Evolutionary conservation across 2,888 invertebrate species (phyloP), one percentile per base, ranked within the genome.

Genomic region (Chirona hameri): DNA sequence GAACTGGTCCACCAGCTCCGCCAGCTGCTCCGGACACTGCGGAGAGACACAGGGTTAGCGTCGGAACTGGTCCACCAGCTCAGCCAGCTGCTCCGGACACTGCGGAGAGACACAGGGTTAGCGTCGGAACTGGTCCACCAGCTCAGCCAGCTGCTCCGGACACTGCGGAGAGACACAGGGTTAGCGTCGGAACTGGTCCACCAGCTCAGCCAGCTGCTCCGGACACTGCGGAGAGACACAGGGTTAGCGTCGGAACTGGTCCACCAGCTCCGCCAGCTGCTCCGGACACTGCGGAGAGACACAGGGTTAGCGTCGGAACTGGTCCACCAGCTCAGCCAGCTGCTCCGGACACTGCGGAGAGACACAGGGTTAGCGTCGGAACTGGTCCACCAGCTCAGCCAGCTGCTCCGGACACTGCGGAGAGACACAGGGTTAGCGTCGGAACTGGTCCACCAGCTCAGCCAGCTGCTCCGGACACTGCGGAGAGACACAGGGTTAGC

Each of bases 31-130:
- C 39, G 46, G 55, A 21, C 83, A 81, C 52, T 82, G 83, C 69
- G n/a, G n/a, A 80, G 55, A 65, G 27, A 65, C 14, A 52, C 57
- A 10, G 76, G 79, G 24, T 79, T 27, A 46, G 46, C 57, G 85
- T 81, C 83, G 81, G 81, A 83, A 84, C 79, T 83, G 83, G 55
- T 82, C 81, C 79, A 83, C 82, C 76, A 84, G 81, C 14, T 79
- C 39, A 12, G 72, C 57, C 76, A 84, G 83, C 46, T 81, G 82
- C 46, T 79, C 76, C 27, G 46, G 39, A 21, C 83, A 81, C 52
- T 81, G 83, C 39, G 69, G 55, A 65, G 18, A 52, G 76, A 39
- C 39, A 39, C 39, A 39, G 39, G 39, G 39, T 39, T 39, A 39
- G 7, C 39, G 39, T 7, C 39, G 39, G 39, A 39, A 39, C 7